Evolutionary conservation across 2,113 vertebrate species (phyloP), one percentile per base, ranked within the genome.

Genomic region (Mormyrus lacerda): DNA sequence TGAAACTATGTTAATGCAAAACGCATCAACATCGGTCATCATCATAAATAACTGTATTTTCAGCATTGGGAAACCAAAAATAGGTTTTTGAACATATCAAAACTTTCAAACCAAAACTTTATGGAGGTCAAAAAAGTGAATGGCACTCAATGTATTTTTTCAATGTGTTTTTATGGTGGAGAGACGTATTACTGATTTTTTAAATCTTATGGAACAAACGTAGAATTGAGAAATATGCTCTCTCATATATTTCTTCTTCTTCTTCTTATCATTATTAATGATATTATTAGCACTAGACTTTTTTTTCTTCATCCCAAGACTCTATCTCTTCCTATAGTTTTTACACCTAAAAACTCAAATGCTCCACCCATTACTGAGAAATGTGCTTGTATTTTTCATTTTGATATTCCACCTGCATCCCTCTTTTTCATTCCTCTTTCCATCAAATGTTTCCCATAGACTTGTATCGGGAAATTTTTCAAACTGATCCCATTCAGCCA

Each of bases 1-100:
- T 83, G 79, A 83, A 83, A 83, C 15, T 39, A 76, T 45, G 79
- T 83, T 83, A 83, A 45, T 83, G 79, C 42, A 83, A 83, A 83
- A 83, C n/a, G 79, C 79, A 83, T 47, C 79, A 83, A 8, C 42
- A 45, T 47, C 79, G 45, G 79, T 44, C 79, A 45, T 21, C 35
- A 65, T 45, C 45, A 45, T 83, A 83, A 83, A 45, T 83, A 83
- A 45, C 42, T 24, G 42, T 21, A 24, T 83, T 83, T 45, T 45
- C 39, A 45, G 24, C 82, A 21, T 21, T 24, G 44, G 82, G 24
- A 84, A 84, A 45, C 19, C 82, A 84, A 19, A 5, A 84, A 45
- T 83, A 84, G 82, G 44, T 45, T 47, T 84, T 84, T 42, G 73
- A 79, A 79, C 4, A 0, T 79, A 42, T 42, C 1, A 79, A 84